phyloP scores from a whole-genome alignment of 1,140 invertebrate species.

The Lethocerus indicus region DNA sequence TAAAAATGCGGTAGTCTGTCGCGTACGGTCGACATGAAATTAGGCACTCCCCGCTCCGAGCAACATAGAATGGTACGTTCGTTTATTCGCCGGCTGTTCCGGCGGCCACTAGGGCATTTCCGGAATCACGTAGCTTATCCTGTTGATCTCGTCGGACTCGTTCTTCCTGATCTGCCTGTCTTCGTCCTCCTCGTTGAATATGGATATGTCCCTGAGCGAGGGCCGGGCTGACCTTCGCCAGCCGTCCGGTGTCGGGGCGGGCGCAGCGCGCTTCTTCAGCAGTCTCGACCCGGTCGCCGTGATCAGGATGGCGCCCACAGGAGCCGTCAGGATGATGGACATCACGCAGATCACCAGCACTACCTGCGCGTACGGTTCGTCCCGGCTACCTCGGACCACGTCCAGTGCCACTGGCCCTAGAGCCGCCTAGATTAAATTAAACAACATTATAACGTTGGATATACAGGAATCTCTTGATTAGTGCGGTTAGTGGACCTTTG shows the following conservation, averaged over 20 bases:
- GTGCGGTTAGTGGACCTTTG: no score
- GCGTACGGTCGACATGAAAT: no score
- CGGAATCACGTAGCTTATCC: no score
- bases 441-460: no score
- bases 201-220: slow-evolving; percentile 65
- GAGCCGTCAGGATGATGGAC: slow-evolving; percentile 83
- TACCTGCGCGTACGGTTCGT: slow-evolving; percentile 31
- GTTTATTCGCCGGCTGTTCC: no score
- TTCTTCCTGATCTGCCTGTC: slow-evolving; percentile 31
- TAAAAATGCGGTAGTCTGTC: no score
- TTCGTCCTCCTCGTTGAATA: slow-evolving; percentile 53
- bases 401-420: slow-evolving; percentile 62
- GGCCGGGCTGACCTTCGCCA: slow-evolving; percentile 57
- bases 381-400: slow-evolving; percentile 27
- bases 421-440: slow-evolving; percentile 61
- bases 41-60: background rate
- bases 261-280: slow-evolving; percentile 36
- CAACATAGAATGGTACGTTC: background rate
- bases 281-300: slow-evolving; percentile 58
- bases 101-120: no score
- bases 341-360: slow-evolving; percentile 60
- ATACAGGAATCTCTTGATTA: no score
- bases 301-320: slow-evolving; percentile 76
- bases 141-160: background rate
- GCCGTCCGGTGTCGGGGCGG: slow-evolving; percentile 26